Percentiles rank a stretch among this genome's conserved stretches.
These are phyloP conservation scores for Helleia helle DNA, from an alignment of 2,888 invertebrate genomes.

Conservation along the genomic window DNA sequence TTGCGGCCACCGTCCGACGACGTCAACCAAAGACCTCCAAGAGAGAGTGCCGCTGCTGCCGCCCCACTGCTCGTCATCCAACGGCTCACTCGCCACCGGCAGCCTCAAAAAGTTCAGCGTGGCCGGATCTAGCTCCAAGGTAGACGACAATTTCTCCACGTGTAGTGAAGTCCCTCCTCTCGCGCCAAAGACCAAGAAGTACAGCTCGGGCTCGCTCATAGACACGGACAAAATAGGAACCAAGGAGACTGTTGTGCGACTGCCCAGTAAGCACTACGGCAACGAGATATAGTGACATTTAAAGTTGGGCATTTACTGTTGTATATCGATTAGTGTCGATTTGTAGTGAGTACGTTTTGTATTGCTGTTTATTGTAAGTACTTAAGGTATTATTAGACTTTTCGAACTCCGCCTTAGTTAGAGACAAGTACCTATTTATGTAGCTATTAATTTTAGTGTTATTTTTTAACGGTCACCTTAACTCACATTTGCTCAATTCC, in stretches of 20 bases:
- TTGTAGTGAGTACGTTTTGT: background rate
- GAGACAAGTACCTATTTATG: background rate
- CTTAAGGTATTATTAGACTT: conserved; percentile 22
- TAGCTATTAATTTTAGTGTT: background rate
- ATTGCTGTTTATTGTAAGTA: conserved; percentile 21
- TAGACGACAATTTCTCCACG: conserved; percentile 54
- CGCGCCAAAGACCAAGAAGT: conserved; percentile 57
- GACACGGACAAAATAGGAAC: conserved; percentile 54
- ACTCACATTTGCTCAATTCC: conserved; percentile 2
- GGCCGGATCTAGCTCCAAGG: conserved; percentile 45
- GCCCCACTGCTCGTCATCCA: conserved; percentile 60
- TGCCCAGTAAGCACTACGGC: conserved; percentile 53
- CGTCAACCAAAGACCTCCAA: conserved; percentile 46
- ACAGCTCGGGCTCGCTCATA: conserved; percentile 59
- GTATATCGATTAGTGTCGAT: background rate
- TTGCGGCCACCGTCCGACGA: conserved; percentile 43
- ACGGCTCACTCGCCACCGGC: conserved; percentile 56
- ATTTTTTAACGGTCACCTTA: background rate
- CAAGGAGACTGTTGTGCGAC: conserved; percentile 60
- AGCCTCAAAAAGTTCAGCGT: conserved; percentile 56
- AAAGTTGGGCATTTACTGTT: background rate
- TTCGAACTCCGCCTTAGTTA: conserved; percentile 24
- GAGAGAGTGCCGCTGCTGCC: conserved; percentile 59
- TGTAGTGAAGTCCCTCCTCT: conserved; percentile 61
- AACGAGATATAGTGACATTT: conserved; percentile 36